Conservation (phyloP, 2,113 vertebrate species). For the Propithecus coquereli region DNA sequence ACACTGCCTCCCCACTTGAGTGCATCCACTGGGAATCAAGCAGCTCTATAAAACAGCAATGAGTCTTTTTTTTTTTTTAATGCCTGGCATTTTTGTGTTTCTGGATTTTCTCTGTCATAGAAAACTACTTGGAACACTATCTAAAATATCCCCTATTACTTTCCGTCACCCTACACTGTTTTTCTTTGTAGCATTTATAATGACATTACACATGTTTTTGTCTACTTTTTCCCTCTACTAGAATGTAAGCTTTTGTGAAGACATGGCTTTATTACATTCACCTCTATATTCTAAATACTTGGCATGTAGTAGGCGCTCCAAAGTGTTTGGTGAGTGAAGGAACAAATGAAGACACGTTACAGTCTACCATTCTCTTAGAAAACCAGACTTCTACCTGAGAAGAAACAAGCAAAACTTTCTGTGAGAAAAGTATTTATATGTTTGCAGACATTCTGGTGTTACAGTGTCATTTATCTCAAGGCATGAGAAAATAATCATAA, state of each 20-base stretch:
- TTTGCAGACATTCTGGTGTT: not conserved
- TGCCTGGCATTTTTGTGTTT: not conserved
- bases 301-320: too few species aligned
- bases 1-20: not conserved
- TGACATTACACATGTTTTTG: not conserved
- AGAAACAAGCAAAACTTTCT: not conserved
- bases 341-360: not conserved
- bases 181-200: not conserved
- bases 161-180: not conserved
- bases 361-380: not conserved
- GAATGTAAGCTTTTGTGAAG: not conserved
- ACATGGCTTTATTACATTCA: not conserved
- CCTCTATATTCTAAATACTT: not conserved
- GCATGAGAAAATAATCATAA: conserved; percentile 27
- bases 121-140: not conserved
- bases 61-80: not conserved
- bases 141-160: not conserved
- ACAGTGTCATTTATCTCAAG: not conserved
- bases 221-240: not conserved
- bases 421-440: not conserved
- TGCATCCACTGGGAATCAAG: not conserved
- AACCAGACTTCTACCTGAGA: not conserved
- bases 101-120: not conserved
- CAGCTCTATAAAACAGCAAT: not conserved
- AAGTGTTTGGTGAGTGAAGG: not conserved